These are phyloP conservation scores for Gouania willdenowi DNA, from an alignment of 2,797 vertebrate species.

Conservation along the genomic window DNA sequence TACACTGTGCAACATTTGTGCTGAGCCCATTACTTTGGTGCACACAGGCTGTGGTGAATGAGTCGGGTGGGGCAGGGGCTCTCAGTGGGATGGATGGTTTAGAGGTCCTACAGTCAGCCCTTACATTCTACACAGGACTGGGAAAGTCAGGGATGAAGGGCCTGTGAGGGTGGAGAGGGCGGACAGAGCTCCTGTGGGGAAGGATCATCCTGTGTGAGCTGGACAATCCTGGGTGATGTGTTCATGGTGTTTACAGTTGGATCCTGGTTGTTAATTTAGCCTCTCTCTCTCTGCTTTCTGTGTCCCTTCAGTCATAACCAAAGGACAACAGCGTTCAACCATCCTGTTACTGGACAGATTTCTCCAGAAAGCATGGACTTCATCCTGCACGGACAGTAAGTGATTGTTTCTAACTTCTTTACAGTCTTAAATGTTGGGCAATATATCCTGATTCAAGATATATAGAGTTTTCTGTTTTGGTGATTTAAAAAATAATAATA, in stretches of 20 bases:
- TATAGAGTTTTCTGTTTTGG: too few relatives aligned
- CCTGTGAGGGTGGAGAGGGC: slow-evolving; percentile 17
- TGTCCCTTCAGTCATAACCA: slow-evolving; percentile 85
- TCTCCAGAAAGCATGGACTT: slow-evolving; percentile 88
- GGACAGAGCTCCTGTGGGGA: slow-evolving; percentile 25
- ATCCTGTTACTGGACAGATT: slow-evolving; percentile 88
- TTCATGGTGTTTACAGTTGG: slow-evolving; percentile 8
- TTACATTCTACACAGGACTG: slow-evolving; percentile 51
- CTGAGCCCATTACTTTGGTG: slow-evolving; percentile 41
- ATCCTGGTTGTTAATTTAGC: slow-evolving; percentile 32
- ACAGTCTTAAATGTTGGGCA: too few relatives aligned
- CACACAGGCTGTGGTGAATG: slow-evolving; percentile 27
- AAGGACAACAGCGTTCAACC: slow-evolving; percentile 84
- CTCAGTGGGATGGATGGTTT: slow-evolving; percentile 23
- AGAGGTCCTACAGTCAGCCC: slow-evolving; percentile 16
- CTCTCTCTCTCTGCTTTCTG: slow-evolving; percentile 19
- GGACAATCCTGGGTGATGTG: slow-evolving; percentile 23
- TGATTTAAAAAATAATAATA: too few relatives aligned
- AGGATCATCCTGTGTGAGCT: slow-evolving; percentile 28
- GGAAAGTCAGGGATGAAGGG: slow-evolving; percentile 34
- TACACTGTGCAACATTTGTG: slow-evolving; percentile 34
- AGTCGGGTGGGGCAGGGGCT: slow-evolving; percentile 13
- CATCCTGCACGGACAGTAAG: slow-evolving; percentile 89
- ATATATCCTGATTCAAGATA: too few relatives aligned
- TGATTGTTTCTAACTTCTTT: slow-evolving; percentile 36